phyloP scores from a whole-genome alignment of 2,797 vertebrate species.

The Neopelma chrysocephalum region DNA sequence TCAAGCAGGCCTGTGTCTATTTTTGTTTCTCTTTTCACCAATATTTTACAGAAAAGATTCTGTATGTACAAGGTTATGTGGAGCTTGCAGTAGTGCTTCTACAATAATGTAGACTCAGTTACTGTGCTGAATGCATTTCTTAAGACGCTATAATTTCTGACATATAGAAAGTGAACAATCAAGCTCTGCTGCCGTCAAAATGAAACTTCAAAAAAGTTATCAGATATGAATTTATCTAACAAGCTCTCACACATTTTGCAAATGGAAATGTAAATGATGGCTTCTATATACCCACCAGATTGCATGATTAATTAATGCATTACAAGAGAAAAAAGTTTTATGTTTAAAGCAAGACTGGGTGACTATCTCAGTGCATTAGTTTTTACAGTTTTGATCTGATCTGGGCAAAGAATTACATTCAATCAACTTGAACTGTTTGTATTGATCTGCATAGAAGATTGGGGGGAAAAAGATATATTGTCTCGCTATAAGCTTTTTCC shows the following conservation, averaged over 20 bases:
- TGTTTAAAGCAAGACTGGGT: background rate
- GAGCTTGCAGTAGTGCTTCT: background rate
- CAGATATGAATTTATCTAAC: background rate
- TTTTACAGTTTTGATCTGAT: conserved; percentile 27
- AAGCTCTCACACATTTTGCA: background rate
- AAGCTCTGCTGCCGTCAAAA: background rate
- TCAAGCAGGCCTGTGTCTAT: background rate
- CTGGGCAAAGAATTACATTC: conserved; percentile 24
- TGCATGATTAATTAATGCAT: conserved; percentile 23
- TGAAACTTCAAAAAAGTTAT: background rate
- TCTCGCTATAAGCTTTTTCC: conserved; percentile 22
- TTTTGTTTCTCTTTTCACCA: background rate
- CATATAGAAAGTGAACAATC: background rate
- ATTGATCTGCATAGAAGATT: conserved; percentile 61
- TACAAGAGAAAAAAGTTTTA: background rate
- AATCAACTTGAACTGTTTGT: conserved; percentile 29
- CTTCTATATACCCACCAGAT: background rate
- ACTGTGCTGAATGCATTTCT: background rate
- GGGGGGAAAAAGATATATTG: background rate
- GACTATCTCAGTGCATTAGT: background rate
- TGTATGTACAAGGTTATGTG: background rate
- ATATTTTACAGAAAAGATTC: background rate
- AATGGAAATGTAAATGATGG: conserved; percentile 29
- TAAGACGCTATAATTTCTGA: background rate
- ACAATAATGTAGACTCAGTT: background rate